Base-by-base conservation (phyloP, 2,113 vertebrate genomes). In the Neolamprologus hecqui region DNA sequence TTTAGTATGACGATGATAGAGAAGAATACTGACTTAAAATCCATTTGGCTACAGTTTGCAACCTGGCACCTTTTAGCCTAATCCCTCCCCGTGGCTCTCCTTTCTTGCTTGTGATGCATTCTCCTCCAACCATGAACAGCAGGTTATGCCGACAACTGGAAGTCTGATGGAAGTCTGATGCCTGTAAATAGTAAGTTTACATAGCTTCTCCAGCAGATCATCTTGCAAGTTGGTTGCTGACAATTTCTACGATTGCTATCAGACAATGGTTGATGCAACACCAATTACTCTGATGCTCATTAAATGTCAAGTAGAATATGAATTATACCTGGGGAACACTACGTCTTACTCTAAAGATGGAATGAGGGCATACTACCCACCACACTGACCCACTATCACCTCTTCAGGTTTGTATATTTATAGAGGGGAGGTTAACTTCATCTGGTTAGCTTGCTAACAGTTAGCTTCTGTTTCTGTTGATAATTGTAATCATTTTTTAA, bases 261-360 rank as follows among this genome's bases (percentile, higher is more conserved):
- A 47, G 40, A 28, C 9, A 47, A 23, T 2, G 1, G 14, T 45
- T 47, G 23, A 75, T 17, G 21, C 40, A 49, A 75, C 23, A 75
- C 40, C 21, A 49, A 19, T 19, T 49, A 49, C 70, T 75, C 5
- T 75, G 42, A 12, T 31, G 42, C 21, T 1, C 70, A 12, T 31
- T 17, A 49, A 47, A 49, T 75, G 70, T 75, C 15, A 47, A 19
- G 15, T 75, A 75, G 40, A 75, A 19, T 49, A 31, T 31, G 9
- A 28, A 19, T 28, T 73, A 26, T 73, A 23, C 65, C 37, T 47
- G 70, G 1, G 42, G 9, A 49, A 1, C 1, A 75, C 70, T 31
- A 31, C 0, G 0, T 49, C 2, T 75, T 31, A 75, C 42, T 75
- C 9, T 75, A 31, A 47, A 0, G 42, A 17, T 75, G 23, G 6